phyloP scores from a whole-genome alignment of 2,888 invertebrate species.

The Apotomis betuletana region DNA sequence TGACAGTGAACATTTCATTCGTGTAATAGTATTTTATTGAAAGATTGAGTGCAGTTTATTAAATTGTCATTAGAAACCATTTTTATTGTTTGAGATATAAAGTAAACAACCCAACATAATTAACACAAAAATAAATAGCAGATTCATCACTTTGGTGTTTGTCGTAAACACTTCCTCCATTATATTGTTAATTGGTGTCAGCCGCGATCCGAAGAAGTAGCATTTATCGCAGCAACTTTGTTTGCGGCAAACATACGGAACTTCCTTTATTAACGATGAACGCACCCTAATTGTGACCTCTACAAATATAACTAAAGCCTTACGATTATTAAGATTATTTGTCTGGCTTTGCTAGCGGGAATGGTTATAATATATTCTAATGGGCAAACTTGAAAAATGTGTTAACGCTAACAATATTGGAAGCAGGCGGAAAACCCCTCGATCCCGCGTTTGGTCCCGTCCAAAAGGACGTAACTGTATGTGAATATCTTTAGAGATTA shows the following conservation, averaged over 20 bases:
- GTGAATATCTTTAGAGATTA: not conserved
- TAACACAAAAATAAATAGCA: slow-evolving; percentile 14
- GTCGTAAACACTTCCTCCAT: slow-evolving; percentile 29
- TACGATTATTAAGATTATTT: slow-evolving; percentile 30
- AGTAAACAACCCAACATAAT: not conserved
- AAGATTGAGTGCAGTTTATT: not conserved
- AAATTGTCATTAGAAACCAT: not conserved
- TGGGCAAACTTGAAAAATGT: slow-evolving; percentile 50
- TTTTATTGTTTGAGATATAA: not conserved
- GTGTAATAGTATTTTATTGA: not conserved
- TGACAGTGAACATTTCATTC: too few relatives aligned
- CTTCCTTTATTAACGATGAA: slow-evolving; percentile 58
- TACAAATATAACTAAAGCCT: slow-evolving; percentile 56
- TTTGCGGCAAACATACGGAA: slow-evolving; percentile 58
- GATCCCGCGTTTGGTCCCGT: slow-evolving; percentile 43
- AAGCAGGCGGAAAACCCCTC: slow-evolving; percentile 50
- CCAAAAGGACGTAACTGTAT: not conserved
- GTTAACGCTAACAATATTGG: slow-evolving; percentile 56
- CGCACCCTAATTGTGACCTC: slow-evolving; percentile 48
- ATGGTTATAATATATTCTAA: slow-evolving; percentile 10
- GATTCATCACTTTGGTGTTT: not conserved
- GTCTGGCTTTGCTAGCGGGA: slow-evolving; percentile 2
- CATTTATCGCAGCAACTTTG: slow-evolving; percentile 61
- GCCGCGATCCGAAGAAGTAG: slow-evolving; percentile 51
- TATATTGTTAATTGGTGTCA: slow-evolving; percentile 45